Evolutionary conservation across 2,888 invertebrate species (phyloP).

Genomic region (Rhingia campestris): DNA sequence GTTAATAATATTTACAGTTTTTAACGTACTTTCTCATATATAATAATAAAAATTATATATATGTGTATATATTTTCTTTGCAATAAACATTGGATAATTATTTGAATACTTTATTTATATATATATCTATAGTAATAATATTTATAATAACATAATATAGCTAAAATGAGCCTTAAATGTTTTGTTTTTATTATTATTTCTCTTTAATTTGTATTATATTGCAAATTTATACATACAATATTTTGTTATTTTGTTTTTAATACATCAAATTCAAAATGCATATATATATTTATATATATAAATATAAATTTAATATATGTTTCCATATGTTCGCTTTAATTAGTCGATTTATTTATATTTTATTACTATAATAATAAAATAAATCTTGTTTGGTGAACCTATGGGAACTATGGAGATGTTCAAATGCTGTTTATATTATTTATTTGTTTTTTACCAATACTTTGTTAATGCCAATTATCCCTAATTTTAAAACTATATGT

Average conservation of each 20-base stretch:
- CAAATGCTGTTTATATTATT: conserved; percentile 9
- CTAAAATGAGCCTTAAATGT: conserved; percentile 63
- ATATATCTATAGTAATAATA: conserved; percentile 34
- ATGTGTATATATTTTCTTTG: conserved; percentile 49
- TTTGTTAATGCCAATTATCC: conserved; percentile 32
- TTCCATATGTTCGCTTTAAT: conserved; percentile 25
- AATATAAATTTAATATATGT: conserved; percentile 41
- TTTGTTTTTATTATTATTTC: conserved; percentile 34
- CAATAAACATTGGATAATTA: conserved; percentile 68
- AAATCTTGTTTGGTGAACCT: conserved; percentile 47
- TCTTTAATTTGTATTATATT: conserved; percentile 18
- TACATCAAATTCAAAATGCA: conserved; percentile 46
- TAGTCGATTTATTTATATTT: conserved; percentile 12
- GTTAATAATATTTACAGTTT: conserved; percentile 65
- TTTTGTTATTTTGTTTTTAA: conserved; percentile 17
- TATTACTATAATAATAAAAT: conserved; percentile 38
- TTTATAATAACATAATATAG: conserved; percentile 64
- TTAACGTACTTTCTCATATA: conserved; percentile 58
- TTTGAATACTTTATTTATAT: conserved; percentile 53
- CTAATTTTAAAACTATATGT: conserved; percentile 39
- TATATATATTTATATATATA: conserved; percentile 26
- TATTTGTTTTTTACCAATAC: conserved; percentile 25
- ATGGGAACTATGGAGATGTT: conserved; percentile 44
- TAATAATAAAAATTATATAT: conserved; percentile 64
- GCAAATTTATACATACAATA: conserved; percentile 57